Evolutionary conservation across 2,797 vertebrate genomes (phyloP), one percentile per base, ranked within the genome.

Genomic region (Nothura maculosa): DNA sequence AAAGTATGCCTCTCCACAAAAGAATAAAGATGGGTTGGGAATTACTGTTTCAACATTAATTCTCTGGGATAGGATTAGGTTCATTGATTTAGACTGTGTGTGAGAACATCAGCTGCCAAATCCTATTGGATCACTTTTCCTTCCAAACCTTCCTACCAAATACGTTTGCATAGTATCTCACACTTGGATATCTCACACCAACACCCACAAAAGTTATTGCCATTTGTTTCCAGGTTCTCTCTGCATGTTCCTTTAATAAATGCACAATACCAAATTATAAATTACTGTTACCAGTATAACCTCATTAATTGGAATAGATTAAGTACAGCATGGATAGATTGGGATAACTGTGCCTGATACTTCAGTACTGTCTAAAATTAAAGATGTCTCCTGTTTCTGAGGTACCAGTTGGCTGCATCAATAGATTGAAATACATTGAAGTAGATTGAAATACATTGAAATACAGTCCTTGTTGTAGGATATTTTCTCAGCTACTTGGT

Each of bases 321-420:
- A 93, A 69, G 43, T 55, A 67, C 28, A 76, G 60, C 73, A 87
- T 72, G 42, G 61, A 89, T 92, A 90, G 89, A 89, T 73, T 90
- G 6, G 79, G 90, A 78, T 89, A 87, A 75, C 66, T 87, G 74
- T 93, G 42, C 69, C 68, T 87, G 88, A 87, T 95, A 90, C 36
- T 67, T 95, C 83, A 61, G 89, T 93, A 61, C 84, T 52, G 89
- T 79, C 68, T 90, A 85, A 93, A 95, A 87, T 90, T 91, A 92
- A 91, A 91, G 84, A 85, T 80, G 50, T 72, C 86, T 87, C 62
- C 79, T 8, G 4, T 90, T 94, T 90, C 92, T 95, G 81, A 81
- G 75, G 68, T 93, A 57, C 94, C 73, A 68, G 82, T 87, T 83
- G 82, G 40, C 48, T 73, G 50, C 69, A 88, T 72, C 70, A 93